A percentile compares a stretch with the other conserved stretches of the same genome.
Evolutionary conservation across 2,888 invertebrate genomes (phyloP).

Genomic region (Papilio protenor): DNA sequence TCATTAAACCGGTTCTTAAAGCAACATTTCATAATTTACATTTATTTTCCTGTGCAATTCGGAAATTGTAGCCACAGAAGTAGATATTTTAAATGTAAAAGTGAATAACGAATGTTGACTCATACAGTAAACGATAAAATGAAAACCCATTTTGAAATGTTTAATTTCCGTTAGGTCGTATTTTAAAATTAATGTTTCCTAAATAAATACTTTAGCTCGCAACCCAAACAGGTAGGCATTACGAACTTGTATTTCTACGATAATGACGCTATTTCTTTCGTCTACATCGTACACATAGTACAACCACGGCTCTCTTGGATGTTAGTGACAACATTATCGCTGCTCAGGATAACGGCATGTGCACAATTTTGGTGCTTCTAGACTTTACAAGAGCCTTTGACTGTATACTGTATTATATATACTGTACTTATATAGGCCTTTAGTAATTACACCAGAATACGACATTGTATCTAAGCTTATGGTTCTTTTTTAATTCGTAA

Average conservation of each 20-base stretch:
- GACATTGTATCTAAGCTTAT: background rate
- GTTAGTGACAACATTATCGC: too few relatives aligned
- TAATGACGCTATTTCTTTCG: too few relatives aligned
- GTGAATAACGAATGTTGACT: conserved; percentile 2
- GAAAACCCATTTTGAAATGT: conserved; percentile 2
- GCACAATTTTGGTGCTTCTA: too few relatives aligned
- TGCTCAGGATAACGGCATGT: too few relatives aligned
- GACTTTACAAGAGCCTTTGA: too few relatives aligned
- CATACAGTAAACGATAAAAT: background rate
- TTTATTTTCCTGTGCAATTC: conserved; percentile 1
- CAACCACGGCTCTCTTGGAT: too few relatives aligned
- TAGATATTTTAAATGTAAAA: background rate
- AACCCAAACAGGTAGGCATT: background rate
- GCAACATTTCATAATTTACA: background rate
- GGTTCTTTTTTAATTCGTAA: too few relatives aligned
- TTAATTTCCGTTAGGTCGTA: conserved; percentile 20
- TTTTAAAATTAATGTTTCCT: conserved; percentile 13
- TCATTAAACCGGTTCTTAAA: background rate
- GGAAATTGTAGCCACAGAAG: background rate
- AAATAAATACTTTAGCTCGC: background rate
- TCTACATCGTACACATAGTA: too few relatives aligned
- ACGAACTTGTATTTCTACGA: background rate
- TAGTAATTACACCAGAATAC: background rate
- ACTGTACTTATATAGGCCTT: too few relatives aligned
- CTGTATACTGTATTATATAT: too few relatives aligned